These are phyloP conservation scores for Solenodon paradoxus DNA, from an alignment of 2,113 vertebrate species.

Conservation along the genomic window DNA sequence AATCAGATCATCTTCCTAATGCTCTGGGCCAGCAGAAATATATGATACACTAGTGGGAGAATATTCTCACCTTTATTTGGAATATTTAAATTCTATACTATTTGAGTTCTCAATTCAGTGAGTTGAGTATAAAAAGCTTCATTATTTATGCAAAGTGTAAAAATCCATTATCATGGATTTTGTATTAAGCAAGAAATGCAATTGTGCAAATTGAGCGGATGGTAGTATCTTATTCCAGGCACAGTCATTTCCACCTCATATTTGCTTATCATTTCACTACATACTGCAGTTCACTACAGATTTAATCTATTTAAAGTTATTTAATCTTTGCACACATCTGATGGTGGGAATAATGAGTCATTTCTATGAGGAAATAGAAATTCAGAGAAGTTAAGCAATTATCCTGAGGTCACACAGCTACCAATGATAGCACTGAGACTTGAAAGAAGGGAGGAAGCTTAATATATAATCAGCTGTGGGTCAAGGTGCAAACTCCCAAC, in stretches of 20 bases:
- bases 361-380: constrained; percentile 33
- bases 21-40: not conserved
- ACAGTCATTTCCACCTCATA: not conserved
- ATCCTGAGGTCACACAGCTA: constrained; percentile 10
- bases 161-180: not conserved
- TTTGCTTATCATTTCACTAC: not conserved
- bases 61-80: not conserved
- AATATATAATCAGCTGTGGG: not conserved
- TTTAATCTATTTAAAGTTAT: not conserved
- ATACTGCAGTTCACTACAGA: not conserved
- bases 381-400: constrained; percentile 40
- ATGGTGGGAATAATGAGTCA: constrained; percentile 30
- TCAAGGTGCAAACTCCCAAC: not conserved
- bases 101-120: not conserved
- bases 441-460: not conserved
- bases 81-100: not conserved
- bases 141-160: not conserved
- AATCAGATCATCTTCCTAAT: not conserved
- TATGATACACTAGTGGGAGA: not conserved
- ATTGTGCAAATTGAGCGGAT: not conserved
- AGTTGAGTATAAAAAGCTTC: not conserved
- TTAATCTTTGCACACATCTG: constrained; percentile 35
- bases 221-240: not conserved
- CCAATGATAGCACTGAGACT: not conserved
- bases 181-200: not conserved